Conservation (phyloP, 92 coral and sea anemone species). For the Muricea muricata region DNA sequence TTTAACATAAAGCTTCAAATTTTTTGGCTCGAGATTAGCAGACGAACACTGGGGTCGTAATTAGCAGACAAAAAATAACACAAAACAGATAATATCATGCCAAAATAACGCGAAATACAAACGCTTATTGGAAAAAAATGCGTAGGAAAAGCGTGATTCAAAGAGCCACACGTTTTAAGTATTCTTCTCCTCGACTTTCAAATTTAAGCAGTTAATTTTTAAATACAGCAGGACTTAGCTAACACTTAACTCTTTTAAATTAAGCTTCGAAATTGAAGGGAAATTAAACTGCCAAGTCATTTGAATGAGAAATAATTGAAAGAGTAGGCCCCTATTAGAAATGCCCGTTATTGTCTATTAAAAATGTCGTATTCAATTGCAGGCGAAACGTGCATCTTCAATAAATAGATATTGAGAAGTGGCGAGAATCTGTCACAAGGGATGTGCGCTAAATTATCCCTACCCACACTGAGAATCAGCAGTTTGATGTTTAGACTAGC, state of each 20-base stretch:
- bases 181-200: too few species aligned
- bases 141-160: too few species aligned
- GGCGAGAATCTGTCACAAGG: not conserved
- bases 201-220: not conserved
- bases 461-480: too few species aligned
- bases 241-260: slow-evolving; percentile 22
- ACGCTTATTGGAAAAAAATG: too few species aligned
- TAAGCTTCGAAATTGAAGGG: not conserved
- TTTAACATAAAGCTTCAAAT: not conserved
- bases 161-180: too few species aligned
- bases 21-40: too few species aligned
- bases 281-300: slow-evolving; percentile 26
- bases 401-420: not conserved
- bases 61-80: too few species aligned
- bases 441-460: too few species aligned
- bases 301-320: slow-evolving; percentile 20
- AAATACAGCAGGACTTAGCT: slow-evolving; percentile 31
- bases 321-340: slow-evolving; percentile 15
- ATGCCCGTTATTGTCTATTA: not conserved
- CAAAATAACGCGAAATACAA: too few species aligned
- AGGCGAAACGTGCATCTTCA: not conserved
- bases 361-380: not conserved
- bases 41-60: too few species aligned
- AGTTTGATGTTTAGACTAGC: too few species aligned
- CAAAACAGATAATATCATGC: too few species aligned